Evolutionary conservation across 2,797 vertebrate species (phyloP).

Genomic region (Margarornis squamiger): DNA sequence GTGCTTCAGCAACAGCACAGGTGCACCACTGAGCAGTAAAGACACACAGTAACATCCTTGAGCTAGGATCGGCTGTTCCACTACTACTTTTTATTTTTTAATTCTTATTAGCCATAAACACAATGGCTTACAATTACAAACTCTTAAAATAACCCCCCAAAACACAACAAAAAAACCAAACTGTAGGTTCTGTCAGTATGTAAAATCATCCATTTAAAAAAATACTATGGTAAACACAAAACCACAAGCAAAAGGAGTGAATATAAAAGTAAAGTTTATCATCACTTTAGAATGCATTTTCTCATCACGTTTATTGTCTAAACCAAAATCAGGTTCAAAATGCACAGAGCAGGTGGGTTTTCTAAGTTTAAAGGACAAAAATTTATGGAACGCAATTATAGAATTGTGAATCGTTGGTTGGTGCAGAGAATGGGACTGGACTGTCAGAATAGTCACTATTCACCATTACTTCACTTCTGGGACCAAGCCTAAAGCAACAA

Average conservation of each 20-base stretch:
- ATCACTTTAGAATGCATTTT: not conserved
- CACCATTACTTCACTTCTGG: conserved; percentile 71
- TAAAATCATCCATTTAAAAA: not conserved
- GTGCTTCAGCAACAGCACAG: not conserved
- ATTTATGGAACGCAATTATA: conserved; percentile 58
- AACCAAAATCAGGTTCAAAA: conserved; percentile 5
- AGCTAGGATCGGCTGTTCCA: not conserved
- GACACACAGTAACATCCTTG: not conserved
- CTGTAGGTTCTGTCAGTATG: not conserved
- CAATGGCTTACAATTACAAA: not conserved
- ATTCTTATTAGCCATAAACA: not conserved
- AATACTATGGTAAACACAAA: not conserved
- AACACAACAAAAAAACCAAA: not conserved
- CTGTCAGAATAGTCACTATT: conserved; percentile 71
- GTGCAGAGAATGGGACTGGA: conserved; percentile 58
- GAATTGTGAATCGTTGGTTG: conserved; percentile 54
- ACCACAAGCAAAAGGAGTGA: not conserved
- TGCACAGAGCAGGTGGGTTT: not conserved
- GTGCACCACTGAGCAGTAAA: not conserved
- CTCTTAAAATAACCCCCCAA: not conserved
- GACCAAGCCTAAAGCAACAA: conserved; percentile 70
- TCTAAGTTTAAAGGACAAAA: conserved; percentile 51
- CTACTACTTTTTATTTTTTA: not conserved
- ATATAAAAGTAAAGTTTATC: not conserved
- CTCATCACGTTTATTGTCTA: not conserved